Percentiles rank a stretch among this genome's conserved stretches.
phyloP scores from a whole-genome alignment of 1,140 invertebrate genomes.

The Solen grandis region DNA sequence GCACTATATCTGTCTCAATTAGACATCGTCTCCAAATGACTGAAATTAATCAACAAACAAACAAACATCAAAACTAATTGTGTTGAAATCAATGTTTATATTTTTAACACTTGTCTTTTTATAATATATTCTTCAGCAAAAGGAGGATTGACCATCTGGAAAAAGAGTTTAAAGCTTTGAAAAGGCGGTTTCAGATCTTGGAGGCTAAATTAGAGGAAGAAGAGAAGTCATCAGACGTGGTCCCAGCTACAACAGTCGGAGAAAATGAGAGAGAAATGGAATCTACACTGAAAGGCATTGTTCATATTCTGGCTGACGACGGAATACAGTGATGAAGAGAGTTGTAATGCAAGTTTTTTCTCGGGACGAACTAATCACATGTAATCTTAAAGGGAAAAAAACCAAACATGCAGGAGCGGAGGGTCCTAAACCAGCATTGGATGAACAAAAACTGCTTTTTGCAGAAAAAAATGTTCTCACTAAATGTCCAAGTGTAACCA shows the following conservation, averaged over 20 bases:
- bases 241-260: background rate
- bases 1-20: too few species aligned
- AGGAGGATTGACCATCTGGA: conserved; percentile 15
- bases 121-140: conserved; percentile 31
- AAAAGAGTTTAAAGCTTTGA: conserved; percentile 16
- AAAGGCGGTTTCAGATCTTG: background rate
- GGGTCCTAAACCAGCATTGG: too few species aligned
- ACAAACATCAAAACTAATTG: background rate
- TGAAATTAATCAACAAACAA: too few species aligned
- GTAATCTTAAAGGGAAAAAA: background rate
- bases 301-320: background rate
- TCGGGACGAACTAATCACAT: background rate
- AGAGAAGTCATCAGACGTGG: background rate
- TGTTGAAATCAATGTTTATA: conserved; percentile 1
- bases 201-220: background rate
- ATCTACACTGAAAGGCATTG: background rate
- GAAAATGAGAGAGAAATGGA: background rate
- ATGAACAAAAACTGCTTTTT: too few species aligned
- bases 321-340: background rate
- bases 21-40: too few species aligned
- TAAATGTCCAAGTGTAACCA: too few species aligned
- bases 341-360: background rate
- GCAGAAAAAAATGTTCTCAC: too few species aligned
- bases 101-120: background rate
- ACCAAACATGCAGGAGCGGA: background rate